Evolutionary conservation across 64 coral and sea anemone species (phyloP).

Genomic region (Astreopora myriophthalma): DNA sequence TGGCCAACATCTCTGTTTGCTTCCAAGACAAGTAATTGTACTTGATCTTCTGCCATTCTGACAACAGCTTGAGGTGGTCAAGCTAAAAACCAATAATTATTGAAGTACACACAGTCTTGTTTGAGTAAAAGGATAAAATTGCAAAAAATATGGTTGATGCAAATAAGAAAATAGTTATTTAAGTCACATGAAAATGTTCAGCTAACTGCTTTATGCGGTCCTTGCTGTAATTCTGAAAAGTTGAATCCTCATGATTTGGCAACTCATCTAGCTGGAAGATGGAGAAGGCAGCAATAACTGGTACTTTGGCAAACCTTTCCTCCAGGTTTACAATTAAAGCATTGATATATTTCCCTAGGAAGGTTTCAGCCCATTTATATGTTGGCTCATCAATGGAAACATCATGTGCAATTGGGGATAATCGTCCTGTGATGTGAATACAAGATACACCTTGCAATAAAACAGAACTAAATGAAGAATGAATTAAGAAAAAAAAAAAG

Average conservation of each 20-base stretch:
- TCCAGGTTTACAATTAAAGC: slow-evolving; percentile 6
- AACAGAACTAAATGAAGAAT: not conserved
- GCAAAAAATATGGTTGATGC: not conserved
- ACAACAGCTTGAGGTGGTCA: not conserved
- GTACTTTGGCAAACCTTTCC: not conserved
- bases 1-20: not conserved
- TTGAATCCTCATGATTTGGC: not conserved
- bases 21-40: not conserved
- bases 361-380: not conserved
- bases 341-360: not conserved
- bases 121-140: not conserved
- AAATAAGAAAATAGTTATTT: not conserved
- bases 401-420: not conserved
- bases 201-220: slow-evolving; percentile 1
- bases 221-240: not conserved
- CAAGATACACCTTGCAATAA: not conserved
- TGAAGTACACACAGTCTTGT: not conserved
- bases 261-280: not conserved
- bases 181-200: not conserved
- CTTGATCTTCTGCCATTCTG: slow-evolving; percentile 2
- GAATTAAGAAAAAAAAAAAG: not conserved
- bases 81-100: not conserved
- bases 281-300: not conserved
- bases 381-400: not conserved
- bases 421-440: not conserved